Evolutionary conservation across 2,113 vertebrate species (phyloP), one percentile per base, ranked within the genome.

Genomic region (Cephalopterus ornatus): DNA sequence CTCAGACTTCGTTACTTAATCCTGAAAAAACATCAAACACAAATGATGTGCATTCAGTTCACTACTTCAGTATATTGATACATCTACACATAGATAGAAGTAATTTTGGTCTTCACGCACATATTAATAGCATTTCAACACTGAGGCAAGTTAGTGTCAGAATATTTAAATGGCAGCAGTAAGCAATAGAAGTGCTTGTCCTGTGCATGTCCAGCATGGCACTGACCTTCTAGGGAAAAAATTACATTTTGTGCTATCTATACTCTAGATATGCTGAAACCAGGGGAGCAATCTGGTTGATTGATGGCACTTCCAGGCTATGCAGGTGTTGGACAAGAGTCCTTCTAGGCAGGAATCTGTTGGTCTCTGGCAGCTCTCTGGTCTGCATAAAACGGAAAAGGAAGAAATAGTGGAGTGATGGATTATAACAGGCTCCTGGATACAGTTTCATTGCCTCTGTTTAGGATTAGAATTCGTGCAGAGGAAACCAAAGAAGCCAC

Each of bases 171-270:
- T 27, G 23, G 16, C 24, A 92, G 42, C 28, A 82, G 11, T 12
- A 73, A 73, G 35, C 7, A 73, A 44, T 22, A 20, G 20, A 67
- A 67, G 8, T 78, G n/a, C 9, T 19, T 52, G 14, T 47, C 11
- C 1, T 6, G 8, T 63, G 22, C 30, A 22, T 37, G 19, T 66
- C 18, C n/a, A 86, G 33, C 9, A 26, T n/a, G 32, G 8, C 33
- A 33, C 18, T 58, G 67, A 42, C 15, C 13, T 44, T 75, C 28
- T 41, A 17, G 19, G 5, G 6, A 22, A 76, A 86, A 72, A 82
- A n/a, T 9, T 28, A 22, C 6, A 5, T 32, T 1, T 0, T 18
- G 1, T 58, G 5, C 9, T 77, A 8, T 52, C 58, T 46, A 11
- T 55, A 52, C 12, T 33, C 14, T 33, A 68, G 65, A 85, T 39